A percentile compares a stretch with the other conserved stretches of the same genome.
phyloP scores from a whole-genome alignment of 2,888 invertebrate species.

The Ganaspis brasiliensis region DNA sequence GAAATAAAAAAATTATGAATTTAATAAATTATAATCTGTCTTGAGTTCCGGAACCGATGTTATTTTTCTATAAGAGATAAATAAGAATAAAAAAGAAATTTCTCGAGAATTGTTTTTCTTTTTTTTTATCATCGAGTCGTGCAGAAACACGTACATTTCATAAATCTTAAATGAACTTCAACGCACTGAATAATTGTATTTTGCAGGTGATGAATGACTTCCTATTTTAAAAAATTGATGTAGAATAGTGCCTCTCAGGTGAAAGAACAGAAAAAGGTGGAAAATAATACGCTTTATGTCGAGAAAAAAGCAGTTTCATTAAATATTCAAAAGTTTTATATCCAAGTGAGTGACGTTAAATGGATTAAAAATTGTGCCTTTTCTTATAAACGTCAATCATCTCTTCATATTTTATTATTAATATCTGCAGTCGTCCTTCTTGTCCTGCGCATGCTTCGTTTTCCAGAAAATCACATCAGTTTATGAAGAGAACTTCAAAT shows the following conservation, averaged over 20 bases:
- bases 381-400: neutral
- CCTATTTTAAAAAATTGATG: neutral
- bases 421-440: neutral
- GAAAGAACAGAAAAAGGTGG: neutral
- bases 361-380: neutral
- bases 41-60: no score
- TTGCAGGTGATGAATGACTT: neutral
- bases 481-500: neutral
- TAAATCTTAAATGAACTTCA: neutral
- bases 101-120: neutral
- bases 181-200: neutral
- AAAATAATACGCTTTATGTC: neutral
- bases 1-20: no score
- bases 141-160: neutral
- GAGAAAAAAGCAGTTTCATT: neutral
- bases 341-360: slow-evolving; percentile 6
- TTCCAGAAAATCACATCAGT: neutral
- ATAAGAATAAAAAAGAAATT: no score
- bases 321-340: neutral
- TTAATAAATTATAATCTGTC: no score
- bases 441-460: neutral
- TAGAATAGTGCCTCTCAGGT: neutral
- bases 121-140: neutral
- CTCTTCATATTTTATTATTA: slow-evolving; percentile 6
- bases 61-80: no score